Percentiles rank a stretch among this genome's conserved stretches.
phyloP scores from a whole-genome alignment of 2,797 vertebrate species.

The Triplophysa bombifrons region DNA sequence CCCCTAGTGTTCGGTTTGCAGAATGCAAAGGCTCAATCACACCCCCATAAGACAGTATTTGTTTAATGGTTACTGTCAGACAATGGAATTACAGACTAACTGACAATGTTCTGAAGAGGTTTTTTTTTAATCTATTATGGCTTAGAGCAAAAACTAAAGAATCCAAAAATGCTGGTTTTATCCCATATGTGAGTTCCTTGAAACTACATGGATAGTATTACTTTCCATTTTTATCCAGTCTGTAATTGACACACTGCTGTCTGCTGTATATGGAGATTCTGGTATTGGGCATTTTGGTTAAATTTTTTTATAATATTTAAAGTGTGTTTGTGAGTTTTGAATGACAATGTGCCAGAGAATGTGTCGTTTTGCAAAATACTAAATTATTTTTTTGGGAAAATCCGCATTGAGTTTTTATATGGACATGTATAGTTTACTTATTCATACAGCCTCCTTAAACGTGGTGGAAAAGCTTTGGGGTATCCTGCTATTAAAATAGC shows the following conservation, averaged over 20 bases:
- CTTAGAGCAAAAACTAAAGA: not conserved
- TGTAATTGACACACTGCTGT: not conserved
- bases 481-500: conserved; percentile 12
- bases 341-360: conserved; percentile 1
- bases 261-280: not conserved
- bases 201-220: not conserved
- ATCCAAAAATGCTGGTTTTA: not conserved
- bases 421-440: conserved; percentile 16
- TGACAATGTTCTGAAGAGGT: not conserved
- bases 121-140: not conserved
- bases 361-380: not conserved
- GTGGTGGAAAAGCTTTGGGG: not conserved
- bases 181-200: not conserved
- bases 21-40: conserved; percentile 33
- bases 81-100: conserved; percentile 2
- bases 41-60: conserved; percentile 2
- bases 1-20: conserved; percentile 45
- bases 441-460: conserved; percentile 15
- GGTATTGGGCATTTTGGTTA: not conserved
- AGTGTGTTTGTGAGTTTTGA: not conserved
- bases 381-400: not conserved
- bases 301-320: not conserved
- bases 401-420: conserved; percentile 11
- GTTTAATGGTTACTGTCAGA: conserved; percentile 11
- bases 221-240: not conserved